Conservation (phyloP, 2,113 vertebrate species). For the Bombycilla garrulus region DNA sequence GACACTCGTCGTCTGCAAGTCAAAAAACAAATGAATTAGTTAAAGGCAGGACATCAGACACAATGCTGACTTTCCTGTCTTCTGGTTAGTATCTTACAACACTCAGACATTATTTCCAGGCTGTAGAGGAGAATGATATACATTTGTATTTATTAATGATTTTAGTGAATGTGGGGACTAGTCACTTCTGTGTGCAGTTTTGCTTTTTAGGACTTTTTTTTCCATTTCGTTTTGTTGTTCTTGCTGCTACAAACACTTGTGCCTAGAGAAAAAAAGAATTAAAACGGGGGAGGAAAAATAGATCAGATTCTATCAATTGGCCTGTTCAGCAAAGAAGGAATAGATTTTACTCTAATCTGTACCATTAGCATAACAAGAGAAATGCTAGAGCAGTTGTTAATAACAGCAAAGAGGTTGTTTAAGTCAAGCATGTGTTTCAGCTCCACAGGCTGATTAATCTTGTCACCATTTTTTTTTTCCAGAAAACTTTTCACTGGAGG, state of each 20-base stretch:
- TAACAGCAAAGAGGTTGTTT: conserved; percentile 78
- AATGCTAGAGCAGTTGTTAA: conserved; percentile 75
- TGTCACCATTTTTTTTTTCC: conserved; percentile 64
- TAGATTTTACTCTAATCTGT: conserved; percentile 78
- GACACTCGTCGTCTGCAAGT: neutral
- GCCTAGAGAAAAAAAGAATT: conserved; percentile 36
- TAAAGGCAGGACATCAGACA: neutral
- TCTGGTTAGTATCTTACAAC: conserved; percentile 3
- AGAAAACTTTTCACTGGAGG: conserved; percentile 55
- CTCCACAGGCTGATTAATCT: conserved; percentile 75
- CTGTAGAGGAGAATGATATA: neutral
- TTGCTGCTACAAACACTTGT: conserved; percentile 44
- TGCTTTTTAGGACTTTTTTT: neutral
- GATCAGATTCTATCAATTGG: conserved; percentile 70
- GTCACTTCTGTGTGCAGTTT: neutral
- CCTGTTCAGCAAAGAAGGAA: conserved; percentile 70
- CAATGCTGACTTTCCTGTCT: conserved; percentile 16
- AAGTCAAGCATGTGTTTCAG: conserved; percentile 78
- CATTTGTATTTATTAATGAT: conserved; percentile 28
- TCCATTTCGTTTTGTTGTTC: conserved; percentile 4
- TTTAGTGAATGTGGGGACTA: neutral
- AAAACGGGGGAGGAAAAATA: conserved; percentile 36
- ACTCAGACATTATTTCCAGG: neutral
- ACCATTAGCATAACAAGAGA: conserved; percentile 81
- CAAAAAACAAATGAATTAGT: neutral